Evolutionary conservation across 1,140 invertebrate genomes (phyloP).

Genomic region (Drosophila oshimai): DNA sequence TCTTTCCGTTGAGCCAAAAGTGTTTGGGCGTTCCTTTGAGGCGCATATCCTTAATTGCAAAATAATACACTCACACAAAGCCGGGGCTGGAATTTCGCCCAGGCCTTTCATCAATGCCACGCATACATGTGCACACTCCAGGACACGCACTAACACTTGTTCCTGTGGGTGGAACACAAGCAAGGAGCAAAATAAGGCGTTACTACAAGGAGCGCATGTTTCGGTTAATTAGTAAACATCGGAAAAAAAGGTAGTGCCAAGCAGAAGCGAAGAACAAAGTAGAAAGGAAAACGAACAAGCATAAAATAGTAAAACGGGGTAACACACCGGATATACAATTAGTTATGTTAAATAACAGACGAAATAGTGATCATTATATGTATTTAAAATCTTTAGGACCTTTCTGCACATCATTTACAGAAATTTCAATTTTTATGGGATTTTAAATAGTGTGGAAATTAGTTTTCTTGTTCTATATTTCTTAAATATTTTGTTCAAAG

Average conservation of each 20-base stretch:
- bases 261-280: slow-evolving; percentile 10
- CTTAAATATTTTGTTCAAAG: too few species aligned
- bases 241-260: slow-evolving; percentile 17
- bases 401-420: too few species aligned
- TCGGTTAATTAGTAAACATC: slow-evolving; percentile 77
- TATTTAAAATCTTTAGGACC: not conserved
- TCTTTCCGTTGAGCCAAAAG: not conserved
- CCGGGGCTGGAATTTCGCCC: not conserved
- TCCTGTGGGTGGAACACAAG: slow-evolving; percentile 26
- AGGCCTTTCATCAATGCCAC: slow-evolving; percentile 73
- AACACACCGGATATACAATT: slow-evolving; percentile 8
- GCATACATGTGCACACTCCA: slow-evolving; percentile 13
- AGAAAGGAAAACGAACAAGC: slow-evolving; percentile 37
- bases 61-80: slow-evolving; percentile 64
- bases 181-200: slow-evolving; percentile 66
- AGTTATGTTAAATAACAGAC: not conserved
- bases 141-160: slow-evolving; percentile 18
- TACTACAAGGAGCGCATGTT: slow-evolving; percentile 73
- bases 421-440: too few species aligned
- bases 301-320: slow-evolving; percentile 41
- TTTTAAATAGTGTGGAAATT: too few species aligned
- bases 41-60: slow-evolving; percentile 70
- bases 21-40: slow-evolving; percentile 27
- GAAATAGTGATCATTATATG: not conserved
- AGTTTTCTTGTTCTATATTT: too few species aligned